Base-by-base conservation (phyloP, 2,888 invertebrate genomes). In the Rhogogaster chlorosoma region DNA sequence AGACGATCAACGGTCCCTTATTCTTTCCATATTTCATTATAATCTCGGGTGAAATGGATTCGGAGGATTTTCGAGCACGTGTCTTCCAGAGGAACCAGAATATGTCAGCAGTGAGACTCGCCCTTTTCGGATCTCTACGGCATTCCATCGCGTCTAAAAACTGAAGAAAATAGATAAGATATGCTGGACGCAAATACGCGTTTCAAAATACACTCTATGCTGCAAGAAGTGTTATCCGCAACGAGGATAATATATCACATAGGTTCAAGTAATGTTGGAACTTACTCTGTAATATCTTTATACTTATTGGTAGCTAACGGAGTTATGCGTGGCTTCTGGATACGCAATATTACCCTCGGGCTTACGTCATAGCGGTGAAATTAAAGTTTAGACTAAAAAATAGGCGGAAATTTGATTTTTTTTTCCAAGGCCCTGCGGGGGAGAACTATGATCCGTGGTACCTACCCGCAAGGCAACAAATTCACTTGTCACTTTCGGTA, bases 131-230 rank as follows among this genome's bases (percentile, higher is more conserved):
- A 80, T 36, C 80, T 61, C 38, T 1, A 38, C 61, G 61, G 61
- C 61, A 61, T 80, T 61, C 80, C 80, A 36, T 80, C 36, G 38
- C 61, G 10, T 38, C n/a, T 61, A 36, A 57, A 61, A 61, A 61
- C 7, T 10, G 80, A 61, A 80, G 15, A 80, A 80, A 80, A 80
- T 38, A 36, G 78, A 78, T 57, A 78, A 29, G 22, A 32, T n/a
- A 32, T 61, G n/a, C 80, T 61, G 61, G 80, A 80, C 80, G 80
- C 80, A 36, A 61, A 80, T 80, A 61, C 80, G 61, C 57, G 38
- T 57, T 80, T 49, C 49, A 38, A 80, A 80, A 80, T 80, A 80
- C 80, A 22, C 80, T 61, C 22, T 61, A 80, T 36, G 38, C 12
- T 61, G 15, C 26, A 36, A 36, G 78, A 53, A 32, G 77, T n/a